Conservation (phyloP, 1,140 invertebrate species). For the Leucophenga varia region DNA sequence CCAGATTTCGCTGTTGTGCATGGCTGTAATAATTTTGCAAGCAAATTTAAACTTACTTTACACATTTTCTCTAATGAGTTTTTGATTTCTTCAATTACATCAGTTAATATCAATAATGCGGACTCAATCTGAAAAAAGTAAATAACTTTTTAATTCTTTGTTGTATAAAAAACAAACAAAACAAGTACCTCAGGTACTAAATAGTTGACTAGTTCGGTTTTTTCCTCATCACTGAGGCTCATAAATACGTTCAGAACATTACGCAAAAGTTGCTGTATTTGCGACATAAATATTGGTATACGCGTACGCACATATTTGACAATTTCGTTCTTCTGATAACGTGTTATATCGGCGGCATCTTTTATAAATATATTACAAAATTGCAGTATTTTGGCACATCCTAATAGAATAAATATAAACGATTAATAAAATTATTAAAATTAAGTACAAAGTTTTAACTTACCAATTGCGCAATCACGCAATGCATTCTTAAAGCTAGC, state of each 20-base stretch:
- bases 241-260: slow-evolving; percentile 63
- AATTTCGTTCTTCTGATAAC: slow-evolving; percentile 66
- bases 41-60: slow-evolving; percentile 37
- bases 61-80: slow-evolving; percentile 50
- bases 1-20: no score
- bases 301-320: slow-evolving; percentile 67
- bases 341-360: slow-evolving; percentile 60
- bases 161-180: neutral
- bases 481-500: slow-evolving; percentile 64
- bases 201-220: slow-evolving; percentile 64
- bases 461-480: slow-evolving; percentile 63
- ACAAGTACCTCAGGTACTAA: slow-evolving; percentile 63
- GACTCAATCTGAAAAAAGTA: slow-evolving; percentile 38
- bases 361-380: slow-evolving; percentile 66
- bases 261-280: slow-evolving; percentile 63
- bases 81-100: slow-evolving; percentile 54
- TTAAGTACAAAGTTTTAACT: neutral
- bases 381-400: slow-evolving; percentile 61
- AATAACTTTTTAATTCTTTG: neutral
- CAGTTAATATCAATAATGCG: slow-evolving; percentile 44
- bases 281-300: slow-evolving; percentile 66
- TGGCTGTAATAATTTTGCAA: no score
- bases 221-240: slow-evolving; percentile 60
- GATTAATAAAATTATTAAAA: neutral
- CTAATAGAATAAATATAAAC: slow-evolving; percentile 29